Evolutionary conservation across 2,888 invertebrate species (phyloP), one percentile per base, ranked within the genome.

Genomic region (Lissocephala sabroskyi): DNA sequence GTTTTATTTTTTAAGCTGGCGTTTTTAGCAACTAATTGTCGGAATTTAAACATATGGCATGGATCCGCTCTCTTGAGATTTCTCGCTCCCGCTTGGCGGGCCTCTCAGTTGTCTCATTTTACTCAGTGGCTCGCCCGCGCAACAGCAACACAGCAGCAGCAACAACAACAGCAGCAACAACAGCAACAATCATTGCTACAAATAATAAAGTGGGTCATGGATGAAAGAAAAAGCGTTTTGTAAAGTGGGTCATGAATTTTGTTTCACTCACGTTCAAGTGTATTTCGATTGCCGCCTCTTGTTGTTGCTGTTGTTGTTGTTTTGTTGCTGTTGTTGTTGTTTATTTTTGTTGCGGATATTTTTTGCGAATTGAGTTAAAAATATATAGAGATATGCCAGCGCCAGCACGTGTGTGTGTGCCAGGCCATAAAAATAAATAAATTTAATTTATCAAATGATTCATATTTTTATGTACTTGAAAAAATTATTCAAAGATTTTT

Each of bases 231-330:
- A 81, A 81, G 77, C 81, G 78, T 62, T 71, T 76, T 63, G 66
- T 62, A 78, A 81, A 80, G 81, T 81, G 81, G 80, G 80, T 82
- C 82, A 81, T 81, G 82, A 82, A 79, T 81, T 79, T 81, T 81
- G 77, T 81, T 80, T 79, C 79, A 75, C 81, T 80, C 80, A 81
- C 80, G 79, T 80, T 80, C 79, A 80, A 80, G 81, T 81, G 75
- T 79, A 79, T 77, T 80, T 81, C 65, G 68, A 71, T 75, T 76
- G 78, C 73, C 62, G 52, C 62, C 58, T 52, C 46, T 58, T 51
- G 33, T 51, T 49, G 19, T 45, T 53, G 13, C 56, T 52, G 18
- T 45, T 49, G 7, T 52, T 45, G 39, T 50, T 50, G 52, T 41
- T 58, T 36, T 52, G n/a, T 51, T 30, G 44, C n/a, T 32, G 33